Conservation (phyloP, 2,797 vertebrate species). For the Melanitta fusca region DNA sequence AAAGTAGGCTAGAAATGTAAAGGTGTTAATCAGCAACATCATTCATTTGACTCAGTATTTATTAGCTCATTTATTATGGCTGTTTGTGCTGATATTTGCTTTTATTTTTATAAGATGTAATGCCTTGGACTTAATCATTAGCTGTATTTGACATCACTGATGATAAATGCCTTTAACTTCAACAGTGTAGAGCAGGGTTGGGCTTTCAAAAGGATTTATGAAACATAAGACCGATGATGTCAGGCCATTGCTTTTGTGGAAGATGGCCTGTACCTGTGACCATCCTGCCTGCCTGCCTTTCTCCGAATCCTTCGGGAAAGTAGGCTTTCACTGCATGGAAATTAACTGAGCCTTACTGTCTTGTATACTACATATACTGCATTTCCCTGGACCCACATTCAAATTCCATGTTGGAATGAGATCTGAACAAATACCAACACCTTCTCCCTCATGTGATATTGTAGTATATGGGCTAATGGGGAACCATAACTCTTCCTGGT, state of each 20-base stretch:
- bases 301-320: background rate
- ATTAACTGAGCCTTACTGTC: background rate
- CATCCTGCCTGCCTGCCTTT: background rate
- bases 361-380: background rate
- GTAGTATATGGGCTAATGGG: background rate
- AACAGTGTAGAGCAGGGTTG: background rate
- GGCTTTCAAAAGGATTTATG: background rate
- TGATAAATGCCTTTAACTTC: background rate
- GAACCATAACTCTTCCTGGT: background rate
- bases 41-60: conserved; percentile 16
- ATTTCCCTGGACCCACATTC: background rate
- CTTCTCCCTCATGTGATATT: background rate
- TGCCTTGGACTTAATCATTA: conserved; percentile 1
- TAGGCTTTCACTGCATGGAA: background rate
- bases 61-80: background rate
- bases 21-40: background rate
- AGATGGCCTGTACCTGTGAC: background rate
- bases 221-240: background rate
- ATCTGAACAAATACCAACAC: background rate
- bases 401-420: background rate
- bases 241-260: background rate
- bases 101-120: background rate
- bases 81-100: background rate
- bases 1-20: background rate
- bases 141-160: background rate